Percentiles rank a stretch among this genome's conserved stretches.
Evolutionary conservation across 2,113 vertebrate species (phyloP).

Genomic region (Lates calcarifer): DNA sequence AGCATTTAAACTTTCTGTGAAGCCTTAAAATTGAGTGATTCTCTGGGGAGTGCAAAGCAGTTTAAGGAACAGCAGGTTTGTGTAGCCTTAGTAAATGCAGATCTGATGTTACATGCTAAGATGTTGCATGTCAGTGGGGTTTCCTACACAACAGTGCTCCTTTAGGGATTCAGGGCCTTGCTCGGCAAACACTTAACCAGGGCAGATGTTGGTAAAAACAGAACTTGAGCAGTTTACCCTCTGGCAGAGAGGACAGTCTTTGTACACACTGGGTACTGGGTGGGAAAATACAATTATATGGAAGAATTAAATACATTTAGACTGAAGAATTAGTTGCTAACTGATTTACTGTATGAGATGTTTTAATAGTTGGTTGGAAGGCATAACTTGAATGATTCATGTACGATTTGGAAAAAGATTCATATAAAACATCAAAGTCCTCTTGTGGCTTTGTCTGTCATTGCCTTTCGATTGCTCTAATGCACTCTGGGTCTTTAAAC

Average conservation of each 20-base stretch:
- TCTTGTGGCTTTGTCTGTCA: slow-evolving; percentile 46
- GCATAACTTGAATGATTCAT: too few species aligned
- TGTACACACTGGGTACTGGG: background rate
- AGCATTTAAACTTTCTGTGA: background rate
- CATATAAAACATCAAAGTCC: slow-evolving; percentile 9
- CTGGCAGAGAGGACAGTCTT: background rate
- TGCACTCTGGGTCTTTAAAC: slow-evolving; percentile 64
- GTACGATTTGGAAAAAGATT: slow-evolving; percentile 7
- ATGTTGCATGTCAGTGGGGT: background rate
- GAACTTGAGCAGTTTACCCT: background rate
- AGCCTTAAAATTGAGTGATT: background rate
- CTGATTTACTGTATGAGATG: background rate
- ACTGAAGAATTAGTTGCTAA: background rate
- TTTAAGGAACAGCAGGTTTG: background rate
- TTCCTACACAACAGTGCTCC: background rate
- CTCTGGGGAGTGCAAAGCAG: background rate
- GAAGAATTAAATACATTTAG: background rate
- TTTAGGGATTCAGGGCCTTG: background rate
- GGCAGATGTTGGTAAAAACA: background rate
- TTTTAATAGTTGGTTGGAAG: background rate
- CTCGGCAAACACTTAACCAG: background rate
- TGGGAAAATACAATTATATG: background rate
- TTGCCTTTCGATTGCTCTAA: slow-evolving; percentile 55
- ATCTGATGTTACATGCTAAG: background rate
- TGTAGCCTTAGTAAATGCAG: background rate